Evolutionary conservation across 2,888 invertebrate genomes (phyloP).

Genomic region (Pandemis cinnamomeana): DNA sequence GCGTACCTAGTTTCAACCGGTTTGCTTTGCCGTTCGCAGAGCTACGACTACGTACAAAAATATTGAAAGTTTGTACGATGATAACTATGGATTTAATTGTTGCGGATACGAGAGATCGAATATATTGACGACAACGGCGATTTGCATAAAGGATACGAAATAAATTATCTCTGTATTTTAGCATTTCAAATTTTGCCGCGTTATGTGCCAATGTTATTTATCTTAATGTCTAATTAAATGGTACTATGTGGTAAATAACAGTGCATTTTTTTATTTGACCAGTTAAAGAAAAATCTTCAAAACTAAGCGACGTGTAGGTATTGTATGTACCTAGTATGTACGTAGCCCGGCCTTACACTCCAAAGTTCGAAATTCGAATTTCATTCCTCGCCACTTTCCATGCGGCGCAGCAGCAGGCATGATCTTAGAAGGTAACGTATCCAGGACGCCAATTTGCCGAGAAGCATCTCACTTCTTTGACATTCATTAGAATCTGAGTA

Average conservation of each 20-base stretch:
- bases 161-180: neutral
- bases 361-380: too few relatives aligned
- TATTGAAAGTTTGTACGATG: neutral
- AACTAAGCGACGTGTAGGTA: neutral
- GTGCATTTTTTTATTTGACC: conserved; percentile 32
- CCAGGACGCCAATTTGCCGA: too few relatives aligned
- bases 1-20: too few relatives aligned
- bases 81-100: neutral
- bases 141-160: conserved; percentile 13
- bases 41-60: neutral
- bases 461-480: too few relatives aligned
- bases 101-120: neutral
- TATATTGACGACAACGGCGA: conserved; percentile 18
- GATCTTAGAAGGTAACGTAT: too few relatives aligned
- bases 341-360: too few relatives aligned
- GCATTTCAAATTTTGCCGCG: conserved; percentile 5
- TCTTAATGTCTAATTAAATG: neutral
- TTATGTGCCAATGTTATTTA: conserved; percentile 11
- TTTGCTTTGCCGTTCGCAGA: neutral
- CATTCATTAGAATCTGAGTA: too few relatives aligned
- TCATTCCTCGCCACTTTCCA: too few relatives aligned
- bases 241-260: conserved; percentile 14
- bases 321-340: too few relatives aligned
- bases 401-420: too few relatives aligned
- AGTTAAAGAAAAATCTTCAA: neutral